These are phyloP conservation scores for Sinohyriopsis cumingii DNA, from an alignment of 2,888 invertebrate species.

Conservation along the genomic window DNA sequence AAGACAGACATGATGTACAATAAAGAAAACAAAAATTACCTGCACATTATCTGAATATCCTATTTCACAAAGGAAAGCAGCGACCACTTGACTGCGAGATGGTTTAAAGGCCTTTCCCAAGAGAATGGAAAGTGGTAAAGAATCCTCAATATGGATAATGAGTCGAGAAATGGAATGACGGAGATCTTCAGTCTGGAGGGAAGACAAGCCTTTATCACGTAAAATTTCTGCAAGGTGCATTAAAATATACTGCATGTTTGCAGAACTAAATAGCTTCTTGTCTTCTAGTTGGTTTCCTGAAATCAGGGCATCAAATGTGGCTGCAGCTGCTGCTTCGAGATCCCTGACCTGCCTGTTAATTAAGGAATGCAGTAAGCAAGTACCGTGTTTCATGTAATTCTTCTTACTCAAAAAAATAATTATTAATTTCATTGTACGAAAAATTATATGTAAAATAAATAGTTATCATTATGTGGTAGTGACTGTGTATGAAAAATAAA, in stretches of 20 bases:
- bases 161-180: background rate
- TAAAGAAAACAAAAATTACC: slow-evolving; percentile 14
- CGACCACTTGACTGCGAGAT: slow-evolving; percentile 17
- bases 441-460: too few relatives aligned
- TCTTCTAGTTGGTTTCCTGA: background rate
- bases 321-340: too few relatives aligned
- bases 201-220: slow-evolving; percentile 2
- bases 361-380: too few relatives aligned
- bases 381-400: too few relatives aligned
- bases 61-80: slow-evolving; percentile 16
- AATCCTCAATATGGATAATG: slow-evolving; percentile 21
- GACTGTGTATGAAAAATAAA: too few relatives aligned
- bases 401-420: too few relatives aligned
- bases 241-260: slow-evolving; percentile 4
- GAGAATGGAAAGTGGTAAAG: slow-evolving; percentile 19
- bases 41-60: slow-evolving; percentile 12
- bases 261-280: background rate
- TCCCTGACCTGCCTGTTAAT: too few relatives aligned
- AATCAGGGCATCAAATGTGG: too few relatives aligned
- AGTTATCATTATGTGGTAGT: too few relatives aligned
- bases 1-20: too few relatives aligned
- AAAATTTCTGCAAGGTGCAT: slow-evolving; percentile 6
- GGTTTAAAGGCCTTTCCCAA: slow-evolving; percentile 19
- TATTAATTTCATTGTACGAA: too few relatives aligned
- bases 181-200: slow-evolving; percentile 1